These are phyloP conservation scores for Tupiocoris notatus DNA, from an alignment of 2,888 invertebrate genomes.

Conservation along the genomic window DNA sequence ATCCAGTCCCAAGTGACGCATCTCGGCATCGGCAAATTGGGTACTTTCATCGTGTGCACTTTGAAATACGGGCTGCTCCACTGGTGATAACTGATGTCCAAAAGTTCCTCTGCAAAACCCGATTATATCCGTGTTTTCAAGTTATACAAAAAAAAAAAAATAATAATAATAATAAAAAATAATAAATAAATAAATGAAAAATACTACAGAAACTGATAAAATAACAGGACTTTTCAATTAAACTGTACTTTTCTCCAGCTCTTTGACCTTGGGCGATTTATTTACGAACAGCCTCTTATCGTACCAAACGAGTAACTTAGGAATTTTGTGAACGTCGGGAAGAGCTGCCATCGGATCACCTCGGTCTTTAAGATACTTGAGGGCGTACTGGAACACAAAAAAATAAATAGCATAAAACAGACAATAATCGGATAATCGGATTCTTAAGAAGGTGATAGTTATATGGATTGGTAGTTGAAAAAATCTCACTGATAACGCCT, in stretches of 20 bases:
- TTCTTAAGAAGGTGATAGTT: no score
- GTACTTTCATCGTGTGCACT: slow-evolving; percentile 6
- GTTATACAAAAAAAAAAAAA: neutral
- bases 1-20: slow-evolving; percentile 32
- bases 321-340: slow-evolving; percentile 45
- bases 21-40: slow-evolving; percentile 12
- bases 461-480: no score
- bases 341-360: slow-evolving; percentile 48
- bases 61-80: slow-evolving; percentile 34
- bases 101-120: slow-evolving; percentile 36
- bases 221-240: neutral
- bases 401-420: no score
- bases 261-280: slow-evolving; percentile 39
- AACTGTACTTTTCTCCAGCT: slow-evolving; percentile 34
- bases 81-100: slow-evolving; percentile 24
- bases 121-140: no score
- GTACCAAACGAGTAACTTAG: slow-evolving; percentile 44
- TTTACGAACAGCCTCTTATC: slow-evolving; percentile 42
- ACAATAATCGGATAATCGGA: no score
- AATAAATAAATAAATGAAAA: neutral
- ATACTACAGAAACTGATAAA: neutral
- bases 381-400: slow-evolving; percentile 30
- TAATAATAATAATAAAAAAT: neutral
- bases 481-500: slow-evolving; percentile 32
- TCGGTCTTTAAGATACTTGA: slow-evolving; percentile 43